phyloP scores from a whole-genome alignment of 2,797 vertebrate genomes.

The Trachops cirrhosus region DNA sequence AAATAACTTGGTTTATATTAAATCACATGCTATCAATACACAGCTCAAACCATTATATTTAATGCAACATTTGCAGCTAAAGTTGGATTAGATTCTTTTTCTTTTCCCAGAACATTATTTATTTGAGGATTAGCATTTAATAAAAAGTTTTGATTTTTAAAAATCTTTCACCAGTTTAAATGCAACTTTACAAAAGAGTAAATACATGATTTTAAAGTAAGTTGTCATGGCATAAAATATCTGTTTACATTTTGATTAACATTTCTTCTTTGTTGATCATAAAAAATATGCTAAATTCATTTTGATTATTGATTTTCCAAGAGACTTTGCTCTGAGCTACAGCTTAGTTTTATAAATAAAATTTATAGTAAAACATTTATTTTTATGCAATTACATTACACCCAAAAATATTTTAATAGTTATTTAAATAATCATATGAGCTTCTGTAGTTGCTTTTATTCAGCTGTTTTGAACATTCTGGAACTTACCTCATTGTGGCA shows the following conservation, averaged over 20 bases:
- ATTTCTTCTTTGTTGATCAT: conserved; percentile 13
- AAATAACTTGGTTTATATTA: not conserved
- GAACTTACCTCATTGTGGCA: not conserved
- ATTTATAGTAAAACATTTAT: not conserved
- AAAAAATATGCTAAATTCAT: not conserved
- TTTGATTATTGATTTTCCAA: conserved; percentile 3
- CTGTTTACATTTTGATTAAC: not conserved
- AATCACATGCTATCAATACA: not conserved
- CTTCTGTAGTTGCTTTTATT: not conserved
- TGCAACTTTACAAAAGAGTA: conserved; percentile 4
- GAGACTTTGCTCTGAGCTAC: not conserved
- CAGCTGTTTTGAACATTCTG: not conserved
- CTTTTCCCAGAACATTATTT: not conserved
- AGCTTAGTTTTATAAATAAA: conserved; percentile 29
- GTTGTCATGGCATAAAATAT: not conserved
- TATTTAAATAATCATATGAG: not conserved
- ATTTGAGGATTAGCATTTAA: not conserved
- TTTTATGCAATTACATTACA: not conserved
- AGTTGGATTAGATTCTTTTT: not conserved
- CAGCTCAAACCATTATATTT: not conserved
- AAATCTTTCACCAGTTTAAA: conserved; percentile 8
- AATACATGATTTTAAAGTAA: not conserved
- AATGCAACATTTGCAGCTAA: not conserved
- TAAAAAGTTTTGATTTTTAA: not conserved
- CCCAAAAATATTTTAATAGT: not conserved